Percentiles rank a stretch among this genome's conserved stretches.
These are phyloP conservation scores for Sympetrum striolatum DNA, from an alignment of 2,888 invertebrate species.

Conservation along the genomic window DNA sequence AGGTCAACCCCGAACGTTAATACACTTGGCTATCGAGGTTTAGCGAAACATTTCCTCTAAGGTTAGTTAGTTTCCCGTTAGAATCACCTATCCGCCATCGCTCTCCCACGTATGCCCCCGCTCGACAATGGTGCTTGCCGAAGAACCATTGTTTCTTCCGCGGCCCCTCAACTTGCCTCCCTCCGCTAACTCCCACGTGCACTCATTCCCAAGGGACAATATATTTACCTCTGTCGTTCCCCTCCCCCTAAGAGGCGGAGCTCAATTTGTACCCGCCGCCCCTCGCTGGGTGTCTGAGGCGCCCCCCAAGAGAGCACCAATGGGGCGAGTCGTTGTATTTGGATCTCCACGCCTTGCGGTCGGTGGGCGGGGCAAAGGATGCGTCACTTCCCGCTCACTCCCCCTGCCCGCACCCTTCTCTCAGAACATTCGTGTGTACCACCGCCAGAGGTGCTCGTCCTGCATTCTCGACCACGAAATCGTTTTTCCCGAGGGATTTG, in stretches of 20 bases:
- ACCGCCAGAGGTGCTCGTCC: neutral
- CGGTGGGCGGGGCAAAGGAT: neutral
- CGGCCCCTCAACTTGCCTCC: neutral
- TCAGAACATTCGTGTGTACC: neutral
- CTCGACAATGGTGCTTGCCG: conserved; percentile 58
- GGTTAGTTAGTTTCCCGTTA: no score
- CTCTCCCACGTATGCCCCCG: neutral
- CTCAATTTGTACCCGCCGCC: neutral
- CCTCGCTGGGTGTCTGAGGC: no score
- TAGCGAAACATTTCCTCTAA: no score
- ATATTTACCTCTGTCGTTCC: neutral
- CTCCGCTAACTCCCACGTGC: neutral
- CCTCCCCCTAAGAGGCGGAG: neutral
- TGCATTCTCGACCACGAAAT: neutral
- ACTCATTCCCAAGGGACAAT: neutral
- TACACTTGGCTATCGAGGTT: no score
- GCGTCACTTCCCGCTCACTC: conserved; percentile 1
- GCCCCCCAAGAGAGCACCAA: neutral
- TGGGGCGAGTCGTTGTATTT: neutral
- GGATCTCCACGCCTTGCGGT: neutral
- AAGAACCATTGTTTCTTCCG: conserved; percentile 48
- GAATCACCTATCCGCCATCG: neutral
- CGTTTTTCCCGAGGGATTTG: neutral
- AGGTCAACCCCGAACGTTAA: no score
- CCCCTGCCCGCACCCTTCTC: neutral